These are phyloP conservation scores for Myzus persicae DNA, from an alignment of 1,140 invertebrate species.

Conservation along the genomic window DNA sequence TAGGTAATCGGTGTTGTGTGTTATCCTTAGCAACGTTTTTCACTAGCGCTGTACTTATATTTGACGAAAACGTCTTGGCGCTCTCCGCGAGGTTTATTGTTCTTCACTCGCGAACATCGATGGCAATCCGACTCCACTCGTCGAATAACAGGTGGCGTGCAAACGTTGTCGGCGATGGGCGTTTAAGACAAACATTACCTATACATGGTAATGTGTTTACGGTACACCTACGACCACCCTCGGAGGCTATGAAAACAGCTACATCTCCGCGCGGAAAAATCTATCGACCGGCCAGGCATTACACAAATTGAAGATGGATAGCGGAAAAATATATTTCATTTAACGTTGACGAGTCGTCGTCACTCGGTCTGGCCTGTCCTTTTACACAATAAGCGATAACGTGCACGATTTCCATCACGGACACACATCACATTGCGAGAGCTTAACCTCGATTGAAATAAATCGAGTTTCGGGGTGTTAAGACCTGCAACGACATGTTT, in stretches of 20 bases:
- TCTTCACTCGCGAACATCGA: not conserved
- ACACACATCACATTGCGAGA: not conserved
- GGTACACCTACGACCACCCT: not conserved
- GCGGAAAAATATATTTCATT: not conserved
- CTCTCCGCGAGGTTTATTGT: not conserved
- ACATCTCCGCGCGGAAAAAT: not conserved
- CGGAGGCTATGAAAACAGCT: not conserved
- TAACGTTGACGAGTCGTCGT: not conserved
- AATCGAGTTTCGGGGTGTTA: not conserved
- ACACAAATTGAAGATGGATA: not conserved
- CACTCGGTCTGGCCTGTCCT: not conserved
- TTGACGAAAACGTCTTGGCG: not conserved
- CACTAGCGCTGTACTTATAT: not conserved
- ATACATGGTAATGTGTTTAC: no score
- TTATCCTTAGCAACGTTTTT: not conserved
- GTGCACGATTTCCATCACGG: not conserved
- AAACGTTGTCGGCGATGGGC: not conserved
- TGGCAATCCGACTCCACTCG: not conserved
- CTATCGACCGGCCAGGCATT: not conserved
- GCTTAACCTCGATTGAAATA: not conserved
- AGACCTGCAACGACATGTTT: not conserved
- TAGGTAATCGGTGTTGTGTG: not conserved
- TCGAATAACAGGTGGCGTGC: not conserved
- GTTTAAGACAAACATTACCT: not conserved
- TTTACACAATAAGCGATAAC: not conserved